Percentiles rank a stretch among this genome's conserved stretches.
These are phyloP conservation scores for Porites lutea DNA, from an alignment of 64 coral and sea anemone species.

Conservation along the genomic window DNA sequence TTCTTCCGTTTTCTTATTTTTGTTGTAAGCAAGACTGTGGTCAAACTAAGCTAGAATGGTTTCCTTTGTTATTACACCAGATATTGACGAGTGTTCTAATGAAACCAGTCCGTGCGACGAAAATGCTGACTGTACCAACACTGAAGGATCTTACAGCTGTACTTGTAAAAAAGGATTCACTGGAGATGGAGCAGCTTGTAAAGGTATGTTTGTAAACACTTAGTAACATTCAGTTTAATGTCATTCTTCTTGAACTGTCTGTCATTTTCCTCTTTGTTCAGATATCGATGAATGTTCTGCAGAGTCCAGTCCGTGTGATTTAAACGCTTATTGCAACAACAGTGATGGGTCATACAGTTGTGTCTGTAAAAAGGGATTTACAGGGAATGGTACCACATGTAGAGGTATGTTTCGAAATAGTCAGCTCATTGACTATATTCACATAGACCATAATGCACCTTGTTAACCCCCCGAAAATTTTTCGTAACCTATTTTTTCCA, in stretches of 20 bases:
- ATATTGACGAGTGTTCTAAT: slow-evolving; percentile 71
- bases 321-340: slow-evolving; percentile 5
- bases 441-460: too few relatives aligned
- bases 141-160: slow-evolving; percentile 41
- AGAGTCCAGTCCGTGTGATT: background rate
- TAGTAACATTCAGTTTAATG: too few relatives aligned
- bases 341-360: slow-evolving; percentile 1
- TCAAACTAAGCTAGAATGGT: too few relatives aligned
- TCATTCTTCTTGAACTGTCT: too few relatives aligned
- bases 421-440: too few relatives aligned
- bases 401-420: background rate
- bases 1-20: too few relatives aligned
- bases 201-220: background rate
- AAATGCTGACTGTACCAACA: slow-evolving; percentile 56
- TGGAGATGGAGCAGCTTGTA: slow-evolving; percentile 19
- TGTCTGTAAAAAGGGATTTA: slow-evolving; percentile 33
- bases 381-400: slow-evolving; percentile 32
- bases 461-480: too few relatives aligned
- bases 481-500: too few relatives aligned
- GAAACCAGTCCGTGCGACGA: slow-evolving; percentile 35
- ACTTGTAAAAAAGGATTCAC: slow-evolving; percentile 53
- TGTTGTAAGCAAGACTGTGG: too few relatives aligned
- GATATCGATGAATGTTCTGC: slow-evolving; percentile 21
- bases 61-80: background rate
- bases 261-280: background rate